Conservation (phyloP, 1,140 invertebrate genomes). For the Drosophila seguyi region DNA sequence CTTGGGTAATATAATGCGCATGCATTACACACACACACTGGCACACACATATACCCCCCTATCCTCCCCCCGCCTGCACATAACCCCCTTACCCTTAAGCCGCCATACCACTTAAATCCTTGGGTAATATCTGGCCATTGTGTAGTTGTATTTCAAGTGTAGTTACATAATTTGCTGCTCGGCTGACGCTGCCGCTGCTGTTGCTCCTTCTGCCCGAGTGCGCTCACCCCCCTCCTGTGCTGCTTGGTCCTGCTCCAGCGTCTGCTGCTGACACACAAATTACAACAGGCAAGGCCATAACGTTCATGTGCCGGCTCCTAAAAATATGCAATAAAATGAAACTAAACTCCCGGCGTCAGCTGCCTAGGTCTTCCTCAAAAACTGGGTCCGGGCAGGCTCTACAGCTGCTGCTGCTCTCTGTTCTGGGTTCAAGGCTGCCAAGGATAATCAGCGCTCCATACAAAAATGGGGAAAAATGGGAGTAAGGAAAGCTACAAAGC, state of each 20-base stretch:
- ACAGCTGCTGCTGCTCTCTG: neutral
- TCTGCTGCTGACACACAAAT: slow-evolving; percentile 74
- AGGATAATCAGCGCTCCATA: slow-evolving; percentile 54
- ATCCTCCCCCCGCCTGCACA: neutral
- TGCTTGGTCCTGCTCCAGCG: neutral
- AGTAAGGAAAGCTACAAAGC: neutral
- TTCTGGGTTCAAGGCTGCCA: neutral
- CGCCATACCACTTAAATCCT: slow-evolving; percentile 6
- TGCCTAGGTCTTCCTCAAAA: slow-evolving; percentile 16
- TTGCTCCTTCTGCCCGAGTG: slow-evolving; percentile 30
- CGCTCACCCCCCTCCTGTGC: neutral
- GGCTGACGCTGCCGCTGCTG: slow-evolving; percentile 39
- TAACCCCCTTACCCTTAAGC: neutral
- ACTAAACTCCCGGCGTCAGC: slow-evolving; percentile 65
- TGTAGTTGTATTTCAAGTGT: slow-evolving; percentile 74
- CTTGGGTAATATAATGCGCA: slow-evolving; percentile 64
- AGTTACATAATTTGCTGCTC: slow-evolving; percentile 81
- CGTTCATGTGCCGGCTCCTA: slow-evolving; percentile 69
- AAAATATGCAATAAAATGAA: slow-evolving; percentile 79
- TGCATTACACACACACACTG: slow-evolving; percentile 51
- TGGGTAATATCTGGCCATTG: slow-evolving; percentile 67
- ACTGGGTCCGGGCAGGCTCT: neutral
- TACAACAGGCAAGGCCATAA: slow-evolving; percentile 70
- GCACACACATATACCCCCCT: neutral
- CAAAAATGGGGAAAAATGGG: slow-evolving; percentile 40